phyloP scores from a whole-genome alignment of 2,797 vertebrate genomes.

The Siniperca obscura region DNA sequence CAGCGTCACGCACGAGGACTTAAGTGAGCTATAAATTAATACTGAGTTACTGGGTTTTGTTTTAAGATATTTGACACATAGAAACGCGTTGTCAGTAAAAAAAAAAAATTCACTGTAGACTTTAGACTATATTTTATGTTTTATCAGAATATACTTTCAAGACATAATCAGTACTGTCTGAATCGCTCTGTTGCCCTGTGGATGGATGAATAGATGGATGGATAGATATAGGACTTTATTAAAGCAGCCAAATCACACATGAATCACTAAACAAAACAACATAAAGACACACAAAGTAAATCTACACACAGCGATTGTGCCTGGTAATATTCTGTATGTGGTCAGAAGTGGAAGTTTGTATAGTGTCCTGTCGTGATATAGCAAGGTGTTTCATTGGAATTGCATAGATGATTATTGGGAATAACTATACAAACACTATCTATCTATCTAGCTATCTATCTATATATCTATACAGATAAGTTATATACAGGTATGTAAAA shows the following conservation, averaged over 20 bases:
- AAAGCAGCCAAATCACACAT: background rate
- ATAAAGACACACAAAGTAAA: background rate
- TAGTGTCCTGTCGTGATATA: background rate
- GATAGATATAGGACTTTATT: background rate
- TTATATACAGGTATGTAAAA: background rate
- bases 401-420: background rate
- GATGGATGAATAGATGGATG: background rate
- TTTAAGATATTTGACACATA: background rate
- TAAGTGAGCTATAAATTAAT: background rate
- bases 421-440: background rate
- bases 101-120: background rate
- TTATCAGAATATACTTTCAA: background rate
- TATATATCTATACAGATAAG: too few species aligned
- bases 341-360: background rate
- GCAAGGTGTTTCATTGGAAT: background rate
- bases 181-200: background rate
- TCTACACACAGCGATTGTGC: background rate
- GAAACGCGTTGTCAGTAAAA: background rate
- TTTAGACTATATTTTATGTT: background rate
- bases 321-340: background rate
- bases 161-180: background rate
- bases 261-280: too few species aligned
- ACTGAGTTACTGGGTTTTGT: background rate
- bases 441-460: too few species aligned
- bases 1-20: background rate